Evolutionary conservation across 2,113 vertebrate genomes (phyloP), one percentile per base, ranked within the genome.

Genomic region (Petaurus breviceps): DNA sequence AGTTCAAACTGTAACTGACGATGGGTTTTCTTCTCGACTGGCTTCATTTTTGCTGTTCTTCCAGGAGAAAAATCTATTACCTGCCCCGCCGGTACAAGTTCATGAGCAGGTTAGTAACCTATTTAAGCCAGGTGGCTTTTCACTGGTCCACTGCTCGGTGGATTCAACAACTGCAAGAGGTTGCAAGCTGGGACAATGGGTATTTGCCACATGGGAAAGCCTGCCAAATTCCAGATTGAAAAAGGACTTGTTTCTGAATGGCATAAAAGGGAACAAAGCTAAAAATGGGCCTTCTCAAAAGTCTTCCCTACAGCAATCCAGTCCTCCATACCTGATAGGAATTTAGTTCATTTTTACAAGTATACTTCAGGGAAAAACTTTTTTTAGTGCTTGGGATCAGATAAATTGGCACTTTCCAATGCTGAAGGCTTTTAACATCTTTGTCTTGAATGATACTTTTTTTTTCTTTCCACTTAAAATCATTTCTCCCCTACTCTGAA

Each of bases 21-120:
- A 98, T 99, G 98, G 99, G 99, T 99, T 99, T 99, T 99, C 99
- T 99, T 99, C 99, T 99, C 99, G 99, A 99, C 99, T 99, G 99
- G 99, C 99, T 99, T 99, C 99, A 99, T 99, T 99, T 99, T 99
- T 99, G 99, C 99, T 98, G 99, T 98, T 99, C 98, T 99, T 99
- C 98, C 98, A 99, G 99, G 99, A 99, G 99, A 99, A 99, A 99
- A 99, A 99, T 99, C 98, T 99, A 99, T 99, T 99, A 99, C 99
- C 99, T 99, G 99, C 99, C 99, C 94, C 99, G 99, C 93, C 98
- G 99, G 51, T 99, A 99, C 99, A 99, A 99, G 99, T 99, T 99
- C 98, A 99, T 99, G 99, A 99, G 99, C 99, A 99, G 99, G 99
- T 99, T 95, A 99, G 99, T 98, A 95, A 43, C 93, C 5, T n/a